Percentiles rank a stretch among this genome's conserved stretches.
Conservation (phyloP, 2,113 vertebrate species). For the Phodopus roborovskii region DNA sequence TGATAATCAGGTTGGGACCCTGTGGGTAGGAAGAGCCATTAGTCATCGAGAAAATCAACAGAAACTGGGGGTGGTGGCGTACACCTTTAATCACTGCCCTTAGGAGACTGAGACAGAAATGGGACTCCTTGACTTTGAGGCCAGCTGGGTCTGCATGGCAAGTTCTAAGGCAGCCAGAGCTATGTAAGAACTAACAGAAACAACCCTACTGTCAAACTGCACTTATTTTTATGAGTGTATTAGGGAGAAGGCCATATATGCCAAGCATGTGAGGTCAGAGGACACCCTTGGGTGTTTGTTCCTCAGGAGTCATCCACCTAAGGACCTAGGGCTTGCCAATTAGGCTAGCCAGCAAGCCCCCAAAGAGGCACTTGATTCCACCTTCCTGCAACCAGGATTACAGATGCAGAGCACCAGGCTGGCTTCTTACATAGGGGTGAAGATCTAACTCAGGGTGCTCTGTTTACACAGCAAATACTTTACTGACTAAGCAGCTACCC, state of each 20-base stretch:
- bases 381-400: not conserved
- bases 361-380: too few relatives aligned
- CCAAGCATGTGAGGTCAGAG: not conserved
- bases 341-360: not conserved
- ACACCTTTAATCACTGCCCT: not conserved
- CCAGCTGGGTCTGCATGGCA: not conserved
- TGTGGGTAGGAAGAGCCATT: conserved; percentile 75
- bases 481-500: not conserved
- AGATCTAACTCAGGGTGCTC: not conserved
- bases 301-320: not conserved
- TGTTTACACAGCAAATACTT: not conserved
- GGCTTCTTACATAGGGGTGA: not conserved
- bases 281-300: not conserved
- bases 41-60: not conserved
- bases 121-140: not conserved
- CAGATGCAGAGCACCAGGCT: not conserved
- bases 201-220: not conserved
- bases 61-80: not conserved
- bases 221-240: too few relatives aligned
- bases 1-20: conserved; percentile 98
- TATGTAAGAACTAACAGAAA: not conserved
- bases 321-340: not conserved
- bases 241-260: not conserved
- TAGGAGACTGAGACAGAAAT: too few relatives aligned
- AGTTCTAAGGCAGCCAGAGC: not conserved